These are phyloP conservation scores for Troides oblongomaculatus DNA, from an alignment of 2,888 invertebrate genomes.

Conservation along the genomic window DNA sequence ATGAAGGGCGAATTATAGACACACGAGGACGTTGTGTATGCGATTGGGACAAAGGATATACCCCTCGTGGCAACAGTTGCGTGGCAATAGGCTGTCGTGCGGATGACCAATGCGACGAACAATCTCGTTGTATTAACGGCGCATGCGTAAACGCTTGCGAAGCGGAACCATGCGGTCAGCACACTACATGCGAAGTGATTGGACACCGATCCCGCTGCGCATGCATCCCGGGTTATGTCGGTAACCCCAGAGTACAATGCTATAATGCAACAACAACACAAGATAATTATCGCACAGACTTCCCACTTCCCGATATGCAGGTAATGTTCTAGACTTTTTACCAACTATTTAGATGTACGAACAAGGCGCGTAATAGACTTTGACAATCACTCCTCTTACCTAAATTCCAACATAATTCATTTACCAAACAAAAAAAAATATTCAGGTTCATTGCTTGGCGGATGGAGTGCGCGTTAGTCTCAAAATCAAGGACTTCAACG, in stretches of 20 bases:
- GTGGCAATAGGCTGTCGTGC: conserved; percentile 86
- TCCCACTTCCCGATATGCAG: conserved; percentile 91
- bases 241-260: conserved; percentile 87
- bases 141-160: conserved; percentile 90
- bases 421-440: not conserved
- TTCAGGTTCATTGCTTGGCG: conserved; percentile 90
- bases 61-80: conserved; percentile 88
- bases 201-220: conserved; percentile 88
- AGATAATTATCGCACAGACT: conserved; percentile 84
- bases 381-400: not conserved
- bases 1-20: conserved; percentile 87
- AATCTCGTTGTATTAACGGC: conserved; percentile 87
- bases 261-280: conserved; percentile 68
- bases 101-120: conserved; percentile 88
- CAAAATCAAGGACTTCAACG: conserved; percentile 90
- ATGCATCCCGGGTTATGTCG: conserved; percentile 87
- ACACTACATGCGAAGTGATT: conserved; percentile 88
- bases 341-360: not conserved
- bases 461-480: conserved; percentile 94
- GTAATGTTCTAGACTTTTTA: conserved; percentile 37
- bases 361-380: not conserved
- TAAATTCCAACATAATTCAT: not conserved
- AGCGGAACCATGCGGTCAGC: conserved; percentile 85
- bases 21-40: conserved; percentile 90
- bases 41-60: conserved; percentile 87